Conservation (phyloP, 2,113 vertebrate species). For the Apus apus region DNA sequence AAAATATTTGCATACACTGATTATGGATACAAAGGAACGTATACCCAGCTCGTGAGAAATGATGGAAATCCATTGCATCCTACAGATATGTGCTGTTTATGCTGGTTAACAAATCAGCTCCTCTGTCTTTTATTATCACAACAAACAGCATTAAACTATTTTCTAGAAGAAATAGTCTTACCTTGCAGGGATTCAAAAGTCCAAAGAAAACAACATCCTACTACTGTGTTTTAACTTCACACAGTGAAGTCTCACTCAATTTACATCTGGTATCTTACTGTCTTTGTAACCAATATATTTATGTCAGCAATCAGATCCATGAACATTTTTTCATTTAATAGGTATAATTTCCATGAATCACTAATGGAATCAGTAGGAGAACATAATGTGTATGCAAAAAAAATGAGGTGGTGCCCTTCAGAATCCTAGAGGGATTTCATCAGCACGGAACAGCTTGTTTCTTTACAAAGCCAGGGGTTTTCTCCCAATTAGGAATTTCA, state of each 20-base stretch:
- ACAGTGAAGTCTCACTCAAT: neutral
- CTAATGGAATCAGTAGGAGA: slow-evolving; percentile 43
- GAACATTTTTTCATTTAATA: slow-evolving; percentile 49
- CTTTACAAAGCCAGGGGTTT: neutral
- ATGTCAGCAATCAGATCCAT: slow-evolving; percentile 46
- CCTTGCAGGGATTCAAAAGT: neutral
- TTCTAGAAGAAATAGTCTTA: neutral
- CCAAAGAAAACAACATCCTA: neutral
- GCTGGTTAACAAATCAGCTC: neutral
- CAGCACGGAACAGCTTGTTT: neutral
- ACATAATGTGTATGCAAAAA: slow-evolving; percentile 32
- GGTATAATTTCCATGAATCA: slow-evolving; percentile 41
- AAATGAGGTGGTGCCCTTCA: slow-evolving; percentile 32
- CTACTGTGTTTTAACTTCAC: neutral
- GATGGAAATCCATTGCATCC: neutral
- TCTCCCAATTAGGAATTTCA: slow-evolving; percentile 34
- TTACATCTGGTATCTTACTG: neutral
- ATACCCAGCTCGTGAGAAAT: neutral
- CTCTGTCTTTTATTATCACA: neutral
- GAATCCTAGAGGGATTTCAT: slow-evolving; percentile 24
- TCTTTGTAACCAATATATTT: slow-evolving; percentile 31
- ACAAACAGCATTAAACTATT: neutral
- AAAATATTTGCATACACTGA: neutral
- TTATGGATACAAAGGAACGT: neutral
- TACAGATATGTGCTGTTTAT: neutral